Evolutionary conservation across 1,140 invertebrate genomes (phyloP), one percentile per base, ranked within the genome.

Genomic region (Holcopasites calliopsidis): DNA sequence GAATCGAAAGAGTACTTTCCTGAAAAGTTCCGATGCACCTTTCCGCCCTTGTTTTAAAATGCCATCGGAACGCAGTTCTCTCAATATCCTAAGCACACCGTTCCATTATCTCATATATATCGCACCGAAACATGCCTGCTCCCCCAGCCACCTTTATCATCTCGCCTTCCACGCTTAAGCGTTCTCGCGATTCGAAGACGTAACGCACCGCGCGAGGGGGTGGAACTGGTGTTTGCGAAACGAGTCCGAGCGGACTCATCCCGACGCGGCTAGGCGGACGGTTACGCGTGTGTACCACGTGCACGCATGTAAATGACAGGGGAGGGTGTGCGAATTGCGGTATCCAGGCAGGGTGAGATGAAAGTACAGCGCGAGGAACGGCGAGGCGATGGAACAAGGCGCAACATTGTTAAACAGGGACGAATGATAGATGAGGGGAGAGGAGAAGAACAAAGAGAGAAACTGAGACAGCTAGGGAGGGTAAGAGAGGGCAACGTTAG

Each of bases 291-390:
- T 52, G 71, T 65, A 75, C 71, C 76, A 49, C 58, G 64, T 75
- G 75, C 68, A 81, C 80, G 83, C 76, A 82, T 85, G 83, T 85
- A 82, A 84, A 84, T 84, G 83, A 85, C 83, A 85, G 72, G 47
- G 66, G 54, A 58, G 60, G 79, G 75, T 77, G 82, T 57, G 75
- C 66, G 82, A 81, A 77, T 81, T 35, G 28, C 68, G 72, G 65
- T 66, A 50, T 11, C 50, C 50, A 57, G 21, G n/a, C 54, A 44
- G 33, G 26, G 10, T 26, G 71, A 77, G 38, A 52, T 60, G 65
- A 54, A 62, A 62, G 60, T 18, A 47, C n/a, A 57, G 35, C 10
- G 44, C 60, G 60, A 44, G 26, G 26, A 62, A 40, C 58, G 23
- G 21, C 23, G 18, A 28, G 38, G 31, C 40, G 44, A 71, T 28